Conservation (phyloP, 1,140 invertebrate species). For the Theocolax elegans region DNA sequence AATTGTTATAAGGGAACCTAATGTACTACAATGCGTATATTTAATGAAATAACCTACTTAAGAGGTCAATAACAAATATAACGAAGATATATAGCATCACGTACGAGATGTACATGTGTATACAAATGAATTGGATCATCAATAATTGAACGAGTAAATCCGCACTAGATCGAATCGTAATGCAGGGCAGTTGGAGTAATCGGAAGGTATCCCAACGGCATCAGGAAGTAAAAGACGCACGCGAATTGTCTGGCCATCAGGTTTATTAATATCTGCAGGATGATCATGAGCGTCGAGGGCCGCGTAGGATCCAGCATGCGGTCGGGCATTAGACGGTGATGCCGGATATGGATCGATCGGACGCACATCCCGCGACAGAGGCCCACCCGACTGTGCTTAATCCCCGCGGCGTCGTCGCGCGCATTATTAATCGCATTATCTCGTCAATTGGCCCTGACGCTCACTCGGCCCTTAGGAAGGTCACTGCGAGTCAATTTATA, state of each 20-base stretch:
- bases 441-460: constrained; percentile 3
- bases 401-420: neutral
- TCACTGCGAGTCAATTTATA: neutral
- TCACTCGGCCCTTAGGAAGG: neutral
- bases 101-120: too few relatives aligned
- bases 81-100: too few relatives aligned
- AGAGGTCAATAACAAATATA: too few relatives aligned
- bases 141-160: too few relatives aligned
- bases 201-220: too few relatives aligned
- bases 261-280: neutral
- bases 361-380: too few relatives aligned
- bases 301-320: neutral
- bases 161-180: too few relatives aligned
- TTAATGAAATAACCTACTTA: too few relatives aligned
- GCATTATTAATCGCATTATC: constrained; percentile 25
- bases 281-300: neutral
- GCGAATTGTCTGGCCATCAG: neutral
- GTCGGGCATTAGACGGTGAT: neutral
- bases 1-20: too few relatives aligned
- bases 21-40: too few relatives aligned
- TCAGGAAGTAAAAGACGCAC: neutral
- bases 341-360: neutral
- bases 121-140: too few relatives aligned
- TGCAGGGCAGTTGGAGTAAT: too few relatives aligned
- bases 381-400: neutral